phyloP scores from a whole-genome alignment of 2,113 vertebrate species.

The Pavo muticus region DNA sequence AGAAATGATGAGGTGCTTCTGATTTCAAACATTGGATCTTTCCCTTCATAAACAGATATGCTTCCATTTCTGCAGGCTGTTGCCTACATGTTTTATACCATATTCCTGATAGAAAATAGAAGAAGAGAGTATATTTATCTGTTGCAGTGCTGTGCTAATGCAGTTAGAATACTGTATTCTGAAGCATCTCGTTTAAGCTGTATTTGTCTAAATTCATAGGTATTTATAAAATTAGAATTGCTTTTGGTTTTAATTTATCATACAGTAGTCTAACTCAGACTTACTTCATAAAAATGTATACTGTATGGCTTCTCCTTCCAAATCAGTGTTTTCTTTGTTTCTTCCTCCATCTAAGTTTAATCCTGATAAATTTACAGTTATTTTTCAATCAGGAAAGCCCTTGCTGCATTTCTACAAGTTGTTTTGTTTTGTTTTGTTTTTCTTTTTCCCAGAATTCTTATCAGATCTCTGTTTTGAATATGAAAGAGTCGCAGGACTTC shows the following conservation, averaged over 20 bases:
- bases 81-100: not conserved
- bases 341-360: not conserved
- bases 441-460: not conserved
- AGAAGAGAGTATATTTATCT: not conserved
- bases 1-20: not conserved
- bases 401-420: not conserved
- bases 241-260: not conserved
- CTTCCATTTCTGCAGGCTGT: not conserved
- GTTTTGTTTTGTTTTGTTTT: no score
- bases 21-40: not conserved
- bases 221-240: not conserved
- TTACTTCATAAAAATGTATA: not conserved
- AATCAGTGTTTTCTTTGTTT: not conserved
- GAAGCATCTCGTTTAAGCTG: not conserved
- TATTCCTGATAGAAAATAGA: not conserved
- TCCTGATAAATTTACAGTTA: not conserved
- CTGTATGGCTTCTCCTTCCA: not conserved
- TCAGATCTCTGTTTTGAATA: not conserved
- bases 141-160: not conserved
- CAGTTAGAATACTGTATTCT: not conserved
- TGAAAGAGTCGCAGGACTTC: not conserved
- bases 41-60: accelerated
- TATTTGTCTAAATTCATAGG: not conserved
- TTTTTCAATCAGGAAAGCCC: not conserved
- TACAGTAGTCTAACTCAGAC: not conserved